Conservation (phyloP, 2,888 invertebrate genomes). For the Carpatolechia fugitivella region DNA sequence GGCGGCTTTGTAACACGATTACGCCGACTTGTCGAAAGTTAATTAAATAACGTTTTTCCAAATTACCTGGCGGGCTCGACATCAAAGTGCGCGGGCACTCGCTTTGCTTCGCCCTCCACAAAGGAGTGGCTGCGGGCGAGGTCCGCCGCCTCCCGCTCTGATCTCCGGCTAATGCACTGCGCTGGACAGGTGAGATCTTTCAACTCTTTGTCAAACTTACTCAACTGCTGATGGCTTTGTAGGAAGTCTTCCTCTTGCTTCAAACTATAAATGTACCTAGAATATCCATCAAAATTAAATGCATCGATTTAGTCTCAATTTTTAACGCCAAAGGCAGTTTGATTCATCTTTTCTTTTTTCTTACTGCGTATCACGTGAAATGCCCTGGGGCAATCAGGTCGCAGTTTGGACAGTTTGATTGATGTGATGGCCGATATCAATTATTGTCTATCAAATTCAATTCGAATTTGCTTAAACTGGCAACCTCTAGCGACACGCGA, state of each 20-base stretch:
- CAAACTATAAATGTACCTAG: background rate
- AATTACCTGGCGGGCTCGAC: constrained; percentile 70
- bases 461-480: constrained; percentile 46
- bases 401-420: constrained; percentile 50
- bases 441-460: constrained; percentile 62
- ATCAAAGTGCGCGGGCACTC: constrained; percentile 65
- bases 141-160: constrained; percentile 40
- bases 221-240: constrained; percentile 19
- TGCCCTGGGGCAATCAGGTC: background rate
- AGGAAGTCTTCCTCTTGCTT: background rate
- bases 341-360: too few species aligned
- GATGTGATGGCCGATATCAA: constrained; percentile 46
- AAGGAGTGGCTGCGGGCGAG: constrained; percentile 68
- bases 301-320: too few species aligned
- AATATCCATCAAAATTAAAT: too few species aligned
- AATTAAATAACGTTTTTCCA: constrained; percentile 79
- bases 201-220: constrained; percentile 49
- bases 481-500: constrained; percentile 49
- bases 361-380: background rate
- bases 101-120: constrained; percentile 65
- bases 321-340: too few species aligned
- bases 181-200: constrained; percentile 57
- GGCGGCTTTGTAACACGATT: constrained; percentile 77
- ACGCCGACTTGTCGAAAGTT: constrained; percentile 77
- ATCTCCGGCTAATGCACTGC: constrained; percentile 49